Base-by-base conservation (phyloP, 23 tunicate genomes). In the Halocynthia aurantium region DNA sequence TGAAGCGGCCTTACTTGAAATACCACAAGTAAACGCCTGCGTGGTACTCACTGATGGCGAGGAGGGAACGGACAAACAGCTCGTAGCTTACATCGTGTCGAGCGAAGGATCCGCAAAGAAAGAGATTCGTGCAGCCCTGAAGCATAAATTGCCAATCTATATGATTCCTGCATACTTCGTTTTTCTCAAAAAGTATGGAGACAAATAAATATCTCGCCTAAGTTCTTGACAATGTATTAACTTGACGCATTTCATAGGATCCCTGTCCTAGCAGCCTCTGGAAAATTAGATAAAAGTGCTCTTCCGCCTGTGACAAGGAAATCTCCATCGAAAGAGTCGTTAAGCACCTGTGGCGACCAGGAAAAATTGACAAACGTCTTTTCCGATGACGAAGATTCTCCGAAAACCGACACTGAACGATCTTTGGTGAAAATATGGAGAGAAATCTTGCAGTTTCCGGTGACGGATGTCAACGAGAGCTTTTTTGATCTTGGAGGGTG, bases 401-500 rank as follows among this genome's bases (percentile, higher is more conserved):
- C 88, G 10, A 50, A 44, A 19, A 72, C 87, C 50, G 92, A 84
- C n/a, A 86, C 92, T 5, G 98, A 92, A 61, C 55, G 63, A 22
- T 85, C 78, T 31, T 77, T 92, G 73, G 90, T 74, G 50, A 66
- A 77, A 20, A 61, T 79, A 13, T 92, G 98, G 98, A 65, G 83
- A 7, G 85, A 86, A 2, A 86, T 92, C 12, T 76, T 92, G 40
- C 88, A 92, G 40, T 17, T 93, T 83, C 90, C 81, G 22, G 62
- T 80, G 62, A 72, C 84, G 7, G 94, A 93, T 65, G n/a, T 80
- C 6, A 76, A 87, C 31, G 94, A 93, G 68, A 93, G 94, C 77
- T 92, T 92, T 55, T 92, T 92, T 53, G 98, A 92, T 62, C 85
- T 92, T 12, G 98, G 98, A 62, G 98, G 98, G 98, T 92, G 68